Evolutionary conservation across 2,797 vertebrate species (phyloP).

Genomic region (Loris lydekkerianus): DNA sequence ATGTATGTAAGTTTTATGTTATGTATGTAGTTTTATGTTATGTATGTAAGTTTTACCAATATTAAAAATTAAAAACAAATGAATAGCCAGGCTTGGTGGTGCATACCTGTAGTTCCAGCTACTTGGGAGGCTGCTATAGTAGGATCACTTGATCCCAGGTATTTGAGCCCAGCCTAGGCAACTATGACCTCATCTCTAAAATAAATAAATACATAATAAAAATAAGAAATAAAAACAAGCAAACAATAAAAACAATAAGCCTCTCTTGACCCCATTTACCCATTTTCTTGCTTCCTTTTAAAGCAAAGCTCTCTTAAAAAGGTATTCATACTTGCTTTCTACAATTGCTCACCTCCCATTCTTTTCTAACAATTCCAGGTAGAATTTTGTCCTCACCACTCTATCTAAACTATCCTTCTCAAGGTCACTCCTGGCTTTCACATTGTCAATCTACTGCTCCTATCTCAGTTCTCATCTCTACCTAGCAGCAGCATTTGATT

Average conservation of each 20-base stretch:
- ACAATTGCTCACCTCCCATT: not conserved
- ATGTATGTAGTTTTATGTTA: too few species aligned
- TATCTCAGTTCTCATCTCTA: not conserved
- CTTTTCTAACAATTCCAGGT: not conserved
- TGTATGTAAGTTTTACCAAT: too few species aligned
- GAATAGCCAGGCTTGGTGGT: too few species aligned
- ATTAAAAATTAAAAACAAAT: too few species aligned
- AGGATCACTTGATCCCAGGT: too few species aligned
- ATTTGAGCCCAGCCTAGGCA: too few species aligned
- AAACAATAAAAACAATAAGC: not conserved
- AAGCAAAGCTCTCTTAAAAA: not conserved
- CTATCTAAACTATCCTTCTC: not conserved
- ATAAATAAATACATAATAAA: too few species aligned
- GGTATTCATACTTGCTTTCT: not conserved
- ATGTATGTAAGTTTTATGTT: too few species aligned
- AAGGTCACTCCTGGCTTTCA: not conserved
- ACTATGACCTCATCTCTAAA: too few species aligned
- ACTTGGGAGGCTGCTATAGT: too few species aligned
- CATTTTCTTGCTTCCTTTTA: not conserved
- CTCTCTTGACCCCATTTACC: not conserved
- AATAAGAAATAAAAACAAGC: not conserved
- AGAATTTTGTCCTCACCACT: not conserved
- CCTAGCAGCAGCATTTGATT: not conserved
- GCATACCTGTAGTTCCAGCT: too few species aligned
- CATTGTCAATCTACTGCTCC: not conserved